Base-by-base conservation (phyloP, 2,797 vertebrate species). In the Lepus oiostolus region DNA sequence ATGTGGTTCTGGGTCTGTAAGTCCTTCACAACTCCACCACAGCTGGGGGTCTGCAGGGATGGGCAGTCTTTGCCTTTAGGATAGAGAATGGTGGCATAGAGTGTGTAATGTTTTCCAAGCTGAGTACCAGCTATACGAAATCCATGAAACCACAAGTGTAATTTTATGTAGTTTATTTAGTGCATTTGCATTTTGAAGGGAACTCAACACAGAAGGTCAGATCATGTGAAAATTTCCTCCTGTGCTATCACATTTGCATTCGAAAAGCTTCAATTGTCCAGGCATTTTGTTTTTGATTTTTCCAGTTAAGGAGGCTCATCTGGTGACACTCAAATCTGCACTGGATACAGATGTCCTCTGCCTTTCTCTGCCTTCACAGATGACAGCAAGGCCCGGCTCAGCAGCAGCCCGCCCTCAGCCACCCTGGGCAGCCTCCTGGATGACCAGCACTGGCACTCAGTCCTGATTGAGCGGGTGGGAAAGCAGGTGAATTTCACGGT, bases 401-500 rank as follows among this genome's bases (percentile, higher is more conserved):
- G 98, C 96, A 98, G 98, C 93, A 98, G 98, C 5, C 98, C 98
- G 4, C 98, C 99, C 0, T 98, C 98, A 0, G 98, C 99, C 92
- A 99, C 98, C 1, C 98, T 99, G 97, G 99, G 99, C 95, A 99
- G 99, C 71, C 99, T 99, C 88, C 97, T 99, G 94, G 99, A 99
- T 38, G 99, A 99, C 97, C 99, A 99, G 94, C 99, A 99, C 91
- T 99, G 99, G 99, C 99, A 99, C 95, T 99, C 99, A 0, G 99
- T 99, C 82, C 98, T 99, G 72, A 98, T 99, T 0, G 99, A 99
- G 95, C 99, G 99, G 42, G 99, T 99, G 97, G 99, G 99, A 98
- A 99, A 99, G 97, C 99, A 99, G 96, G 99, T 99, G 82, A 99
- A 99, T 98, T 99, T 99, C 98, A 99, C 99, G 0, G 99, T 99